Percentiles rank a stretch among this genome's conserved stretches.
phyloP scores from a whole-genome alignment of 2,888 invertebrate genomes.

The Epicampocera succincta region DNA sequence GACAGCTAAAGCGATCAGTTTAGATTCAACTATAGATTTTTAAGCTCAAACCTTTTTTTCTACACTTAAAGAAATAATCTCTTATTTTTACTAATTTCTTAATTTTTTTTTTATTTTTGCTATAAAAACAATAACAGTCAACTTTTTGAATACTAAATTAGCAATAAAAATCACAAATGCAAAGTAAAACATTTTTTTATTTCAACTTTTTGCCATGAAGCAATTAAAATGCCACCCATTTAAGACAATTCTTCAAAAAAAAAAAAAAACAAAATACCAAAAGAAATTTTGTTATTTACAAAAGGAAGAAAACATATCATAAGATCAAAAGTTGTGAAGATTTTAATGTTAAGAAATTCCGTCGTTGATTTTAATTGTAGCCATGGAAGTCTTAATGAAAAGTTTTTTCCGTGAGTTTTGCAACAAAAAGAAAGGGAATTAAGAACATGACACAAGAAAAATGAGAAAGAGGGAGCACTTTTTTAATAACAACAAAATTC shows the following conservation, averaged over 20 bases:
- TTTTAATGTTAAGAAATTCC: conserved; percentile 29
- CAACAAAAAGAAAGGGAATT: not conserved
- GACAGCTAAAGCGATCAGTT: too few relatives aligned
- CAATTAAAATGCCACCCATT: conserved; percentile 67
- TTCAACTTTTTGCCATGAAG: conserved; percentile 37
- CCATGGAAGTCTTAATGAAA: conserved; percentile 54
- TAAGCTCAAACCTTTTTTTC: too few relatives aligned
- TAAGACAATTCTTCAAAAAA: conserved; percentile 26
- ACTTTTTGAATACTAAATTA: conserved; percentile 46
- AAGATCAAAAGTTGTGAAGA: conserved; percentile 64
- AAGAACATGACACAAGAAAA: conserved; percentile 36
- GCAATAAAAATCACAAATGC: conserved; percentile 57
- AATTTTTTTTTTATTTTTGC: too few relatives aligned
- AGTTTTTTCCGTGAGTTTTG: conserved; percentile 10
- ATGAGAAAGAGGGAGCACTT: too few relatives aligned
- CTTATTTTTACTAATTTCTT: too few relatives aligned
- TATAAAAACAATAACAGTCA: conserved; percentile 8
- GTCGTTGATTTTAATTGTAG: conserved; percentile 37
- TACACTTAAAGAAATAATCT: too few relatives aligned
- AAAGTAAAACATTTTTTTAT: conserved; percentile 49
- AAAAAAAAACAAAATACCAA: conserved; percentile 22
- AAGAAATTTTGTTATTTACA: too few relatives aligned
- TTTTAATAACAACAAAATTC: conserved; percentile 24
- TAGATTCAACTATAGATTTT: too few relatives aligned
- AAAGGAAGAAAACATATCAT: conserved; percentile 34